Percentiles rank a stretch among this genome's conserved stretches.
These are phyloP conservation scores for Gallinago paraguaiae DNA, from an alignment of 2,113 vertebrate genomes.

Conservation along the genomic window DNA sequence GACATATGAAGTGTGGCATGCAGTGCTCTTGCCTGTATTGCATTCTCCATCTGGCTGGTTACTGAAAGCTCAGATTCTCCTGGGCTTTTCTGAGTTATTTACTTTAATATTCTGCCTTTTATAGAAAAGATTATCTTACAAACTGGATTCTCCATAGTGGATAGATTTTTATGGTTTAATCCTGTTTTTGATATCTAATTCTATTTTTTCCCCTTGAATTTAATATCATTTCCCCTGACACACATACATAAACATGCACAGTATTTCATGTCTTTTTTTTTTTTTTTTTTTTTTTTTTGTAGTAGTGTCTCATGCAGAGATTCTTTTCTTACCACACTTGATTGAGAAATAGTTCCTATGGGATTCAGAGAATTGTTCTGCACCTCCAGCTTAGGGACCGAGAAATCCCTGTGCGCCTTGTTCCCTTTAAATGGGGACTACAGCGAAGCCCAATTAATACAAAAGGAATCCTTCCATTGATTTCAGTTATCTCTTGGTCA, in stretches of 20 bases:
- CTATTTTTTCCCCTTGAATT: slow-evolving; percentile 51
- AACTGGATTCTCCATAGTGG: slow-evolving; percentile 63
- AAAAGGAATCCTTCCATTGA: slow-evolving; percentile 21
- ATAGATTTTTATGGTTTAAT: slow-evolving; percentile 69
- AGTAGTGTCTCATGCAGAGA: slow-evolving; percentile 15
- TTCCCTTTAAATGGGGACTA: slow-evolving; percentile 19
- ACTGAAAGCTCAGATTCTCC: slow-evolving; percentile 56
- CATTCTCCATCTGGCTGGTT: slow-evolving; percentile 66
- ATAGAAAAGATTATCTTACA: slow-evolving; percentile 68
- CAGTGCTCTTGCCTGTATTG: slow-evolving; percentile 46
- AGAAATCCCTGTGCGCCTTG: background rate
- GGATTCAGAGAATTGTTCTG: slow-evolving; percentile 44
- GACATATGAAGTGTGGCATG: slow-evolving; percentile 3
- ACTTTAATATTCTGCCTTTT: slow-evolving; percentile 70
- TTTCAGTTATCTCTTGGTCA: slow-evolving; percentile 27
- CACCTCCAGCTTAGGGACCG: background rate
- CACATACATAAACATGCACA: background rate
- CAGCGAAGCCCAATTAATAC: slow-evolving; percentile 38
- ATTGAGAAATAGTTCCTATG: slow-evolving; percentile 40
- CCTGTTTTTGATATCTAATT: slow-evolving; percentile 63
- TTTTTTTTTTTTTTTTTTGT: background rate
- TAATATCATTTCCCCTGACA: slow-evolving; percentile 42
- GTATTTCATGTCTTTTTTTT: background rate
- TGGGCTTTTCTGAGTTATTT: slow-evolving; percentile 71
- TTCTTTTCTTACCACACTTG: slow-evolving; percentile 40